phyloP scores from a whole-genome alignment of 2,797 vertebrate genomes.

The Macrochelys suwanniensis region DNA sequence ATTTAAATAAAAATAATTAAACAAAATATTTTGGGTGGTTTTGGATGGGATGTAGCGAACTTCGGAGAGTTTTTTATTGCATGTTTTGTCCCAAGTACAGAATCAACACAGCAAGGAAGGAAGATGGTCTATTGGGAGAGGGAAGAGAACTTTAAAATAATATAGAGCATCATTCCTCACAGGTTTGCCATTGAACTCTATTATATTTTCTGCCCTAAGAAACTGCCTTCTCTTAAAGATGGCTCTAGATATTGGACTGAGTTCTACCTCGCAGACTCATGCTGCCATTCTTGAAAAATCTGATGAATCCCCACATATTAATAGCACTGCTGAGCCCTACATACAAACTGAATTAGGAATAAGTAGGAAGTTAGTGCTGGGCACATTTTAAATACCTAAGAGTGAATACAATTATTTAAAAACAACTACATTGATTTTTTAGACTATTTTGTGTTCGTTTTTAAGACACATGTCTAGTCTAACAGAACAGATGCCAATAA shows the following conservation, averaged over 20 bases:
- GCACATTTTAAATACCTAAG: not conserved
- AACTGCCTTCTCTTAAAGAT: not conserved
- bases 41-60: slow-evolving; percentile 10
- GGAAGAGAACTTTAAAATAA: slow-evolving; percentile 14
- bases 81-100: slow-evolving; percentile 15
- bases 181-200: slow-evolving; percentile 29
- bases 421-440: not conserved
- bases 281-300: not conserved
- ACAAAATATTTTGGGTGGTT: not conserved
- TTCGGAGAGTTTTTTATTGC: not conserved
- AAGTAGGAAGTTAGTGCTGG: not conserved
- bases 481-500: not conserved
- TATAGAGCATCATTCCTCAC: slow-evolving; percentile 13
- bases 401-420: not conserved
- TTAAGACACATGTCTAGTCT: not conserved
- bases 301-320: not conserved
- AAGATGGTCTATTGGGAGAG: not conserved
- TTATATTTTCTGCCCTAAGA: not conserved
- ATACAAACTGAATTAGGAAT: not conserved
- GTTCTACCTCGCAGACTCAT: not conserved
- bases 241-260: not conserved
- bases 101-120: not conserved
- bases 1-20: not conserved
- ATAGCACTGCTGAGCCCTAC: not conserved
- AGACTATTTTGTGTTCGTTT: not conserved